Base-by-base conservation (phyloP, 2,888 invertebrate species). In the Physocephala rufipes region DNA sequence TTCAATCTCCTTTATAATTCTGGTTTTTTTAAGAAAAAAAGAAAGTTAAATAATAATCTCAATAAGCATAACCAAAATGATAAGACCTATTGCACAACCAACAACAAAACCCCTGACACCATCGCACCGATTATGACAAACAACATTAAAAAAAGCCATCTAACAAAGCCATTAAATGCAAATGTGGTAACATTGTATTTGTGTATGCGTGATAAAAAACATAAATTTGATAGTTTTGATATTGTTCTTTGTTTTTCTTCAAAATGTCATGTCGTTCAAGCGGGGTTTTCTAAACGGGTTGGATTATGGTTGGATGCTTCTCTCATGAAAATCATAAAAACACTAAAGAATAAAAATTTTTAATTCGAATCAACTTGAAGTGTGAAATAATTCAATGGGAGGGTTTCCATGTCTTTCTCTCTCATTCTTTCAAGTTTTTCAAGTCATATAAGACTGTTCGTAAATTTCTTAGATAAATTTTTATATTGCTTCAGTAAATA, bases 141-240 rank as follows among this genome's bases (percentile, higher is more conserved):
- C n/a, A 19, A 21, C 9, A 19, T n/a, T 9, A 36, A 62, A 59
- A 24, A 28, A 13, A 28, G 7, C 15, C 15, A 43, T 21, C 62
- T 73, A 73, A 73, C 70, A 66, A 73, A 73, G 73, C 63, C 70
- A 73, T 73, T 67, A 71, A 73, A 73, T 26, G 51, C 67, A 70
- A 70, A 67, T 67, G 53, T 21, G 12, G 58, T 55, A 30, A 66
- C 64, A n/a, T 72, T 66, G 58, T 67, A 24, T 49, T 28, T 21
- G 66, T 59, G 64, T 78, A 79, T 81, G 81, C 80, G 81, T 81
- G 81, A 79, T 79, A 78, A 77, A 76, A 77, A 79, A 78, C 81
- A 81, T 81, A 80, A 81, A 80, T n/a, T n/a, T n/a, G 81, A 77
- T 78, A 77, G 79, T 80, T 77, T 74, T 79, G 36, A 36, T 36